phyloP scores from a whole-genome alignment of 2,113 vertebrate genomes.

The Barnardius zonarius region DNA sequence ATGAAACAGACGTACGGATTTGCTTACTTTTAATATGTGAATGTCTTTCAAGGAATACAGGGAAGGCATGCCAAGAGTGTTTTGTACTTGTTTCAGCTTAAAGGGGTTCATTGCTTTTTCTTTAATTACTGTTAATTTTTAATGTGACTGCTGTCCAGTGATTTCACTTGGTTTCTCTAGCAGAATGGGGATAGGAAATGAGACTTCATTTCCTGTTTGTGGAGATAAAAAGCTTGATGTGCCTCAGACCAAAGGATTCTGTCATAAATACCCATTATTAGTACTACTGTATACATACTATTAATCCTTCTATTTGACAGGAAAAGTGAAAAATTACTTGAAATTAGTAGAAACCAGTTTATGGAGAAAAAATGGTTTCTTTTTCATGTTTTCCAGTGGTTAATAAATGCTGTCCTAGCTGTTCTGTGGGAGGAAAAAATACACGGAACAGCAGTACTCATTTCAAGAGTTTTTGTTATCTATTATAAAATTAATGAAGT shows the following conservation, averaged over 20 bases:
- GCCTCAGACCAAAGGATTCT: neutral
- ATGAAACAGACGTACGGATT: neutral
- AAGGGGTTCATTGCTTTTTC: neutral
- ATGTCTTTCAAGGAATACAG: neutral
- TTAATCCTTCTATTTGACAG: neutral
- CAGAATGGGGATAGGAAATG: neutral
- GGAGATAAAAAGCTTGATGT: neutral
- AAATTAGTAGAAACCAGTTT: neutral
- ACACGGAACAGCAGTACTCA: neutral
- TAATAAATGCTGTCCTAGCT: neutral
- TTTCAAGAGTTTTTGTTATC: neutral
- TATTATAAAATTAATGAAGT: neutral
- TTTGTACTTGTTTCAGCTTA: neutral
- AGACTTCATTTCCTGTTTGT: neutral
- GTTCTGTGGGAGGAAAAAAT: neutral
- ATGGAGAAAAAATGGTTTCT: neutral
- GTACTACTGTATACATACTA: neutral
- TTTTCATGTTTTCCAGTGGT: neutral
- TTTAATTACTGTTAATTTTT: neutral
- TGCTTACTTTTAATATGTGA: neutral
- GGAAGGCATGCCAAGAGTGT: neutral
- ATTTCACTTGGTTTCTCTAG: neutral
- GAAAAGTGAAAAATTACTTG: neutral
- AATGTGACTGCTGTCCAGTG: neutral
- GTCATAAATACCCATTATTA: neutral